A percentile compares a stretch with the other conserved stretches of the same genome.
These are phyloP conservation scores for Myanophis thanlyinensis DNA, from an alignment of 2,113 vertebrate genomes.

Conservation along the genomic window DNA sequence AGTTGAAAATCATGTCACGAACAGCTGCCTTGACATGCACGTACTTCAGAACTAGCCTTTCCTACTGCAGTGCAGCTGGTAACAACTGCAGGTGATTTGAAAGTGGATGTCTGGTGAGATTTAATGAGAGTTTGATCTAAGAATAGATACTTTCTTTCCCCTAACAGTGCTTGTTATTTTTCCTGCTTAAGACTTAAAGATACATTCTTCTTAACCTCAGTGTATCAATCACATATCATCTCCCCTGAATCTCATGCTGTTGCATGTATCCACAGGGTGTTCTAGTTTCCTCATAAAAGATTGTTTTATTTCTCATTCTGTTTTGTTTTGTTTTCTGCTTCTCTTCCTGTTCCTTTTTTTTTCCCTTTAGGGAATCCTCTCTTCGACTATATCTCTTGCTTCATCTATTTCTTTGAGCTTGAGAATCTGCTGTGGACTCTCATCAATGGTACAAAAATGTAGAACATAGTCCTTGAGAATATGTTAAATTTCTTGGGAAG, in stretches of 20 bases:
- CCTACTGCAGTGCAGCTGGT: background rate
- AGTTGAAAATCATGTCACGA: background rate
- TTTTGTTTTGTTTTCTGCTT: slow-evolving; percentile 6
- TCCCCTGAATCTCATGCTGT: background rate
- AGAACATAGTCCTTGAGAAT: background rate
- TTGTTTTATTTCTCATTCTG: background rate
- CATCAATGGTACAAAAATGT: background rate
- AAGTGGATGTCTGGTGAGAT: background rate
- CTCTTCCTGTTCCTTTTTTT: background rate
- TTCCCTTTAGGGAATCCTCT: slow-evolving; percentile 5
- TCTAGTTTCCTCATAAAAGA: background rate
- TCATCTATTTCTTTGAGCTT: slow-evolving; percentile 23
- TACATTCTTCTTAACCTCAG: background rate
- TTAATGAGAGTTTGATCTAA: background rate
- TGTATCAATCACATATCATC: background rate
- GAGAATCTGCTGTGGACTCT: background rate
- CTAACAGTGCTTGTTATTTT: background rate
- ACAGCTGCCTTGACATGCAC: background rate
- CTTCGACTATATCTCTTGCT: background rate
- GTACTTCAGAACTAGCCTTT: background rate
- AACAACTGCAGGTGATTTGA: background rate
- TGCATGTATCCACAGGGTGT: background rate
- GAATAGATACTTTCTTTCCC: background rate
- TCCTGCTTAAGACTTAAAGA: background rate
- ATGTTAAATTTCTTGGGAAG: background rate